Evolutionary conservation across 1,140 invertebrate genomes (phyloP).

Genomic region (Drosophila trapezifrons): DNA sequence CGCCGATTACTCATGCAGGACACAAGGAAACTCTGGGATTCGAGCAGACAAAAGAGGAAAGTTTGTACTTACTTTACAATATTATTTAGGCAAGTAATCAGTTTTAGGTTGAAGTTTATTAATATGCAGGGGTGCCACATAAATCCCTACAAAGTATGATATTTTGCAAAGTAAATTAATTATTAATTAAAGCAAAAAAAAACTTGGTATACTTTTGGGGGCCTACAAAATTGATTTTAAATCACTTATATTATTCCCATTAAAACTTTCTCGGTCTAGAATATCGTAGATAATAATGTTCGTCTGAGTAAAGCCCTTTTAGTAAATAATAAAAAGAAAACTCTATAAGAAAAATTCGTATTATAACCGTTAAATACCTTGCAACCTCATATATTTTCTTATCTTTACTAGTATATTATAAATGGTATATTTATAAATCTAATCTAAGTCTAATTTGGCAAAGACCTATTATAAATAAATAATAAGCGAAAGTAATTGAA

Average conservation of each 20-base stretch:
- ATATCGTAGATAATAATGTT: background rate
- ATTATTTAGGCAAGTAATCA: too few species aligned
- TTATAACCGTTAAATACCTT: too few species aligned
- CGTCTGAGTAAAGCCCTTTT: too few species aligned
- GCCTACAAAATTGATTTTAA: background rate
- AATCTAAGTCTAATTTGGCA: background rate
- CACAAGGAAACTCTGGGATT: background rate
- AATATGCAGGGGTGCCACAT: background rate
- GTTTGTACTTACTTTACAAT: background rate
- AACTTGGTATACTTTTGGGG: background rate
- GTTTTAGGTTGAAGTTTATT: too few species aligned
- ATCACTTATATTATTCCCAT: background rate
- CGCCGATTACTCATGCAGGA: constrained; percentile 18
- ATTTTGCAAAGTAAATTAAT: too few species aligned
- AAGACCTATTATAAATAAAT: background rate
- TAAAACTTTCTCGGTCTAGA: too few species aligned
- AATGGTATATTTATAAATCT: background rate
- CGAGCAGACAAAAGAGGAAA: background rate
- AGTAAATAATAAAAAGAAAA: too few species aligned
- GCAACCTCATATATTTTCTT: background rate
- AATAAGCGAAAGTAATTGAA: background rate
- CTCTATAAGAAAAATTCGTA: background rate
- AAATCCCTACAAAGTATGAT: background rate
- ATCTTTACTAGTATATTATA: background rate
- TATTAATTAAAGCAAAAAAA: background rate